Conservation (phyloP, 2,113 vertebrate genomes). For the Tiliqua scincoides region DNA sequence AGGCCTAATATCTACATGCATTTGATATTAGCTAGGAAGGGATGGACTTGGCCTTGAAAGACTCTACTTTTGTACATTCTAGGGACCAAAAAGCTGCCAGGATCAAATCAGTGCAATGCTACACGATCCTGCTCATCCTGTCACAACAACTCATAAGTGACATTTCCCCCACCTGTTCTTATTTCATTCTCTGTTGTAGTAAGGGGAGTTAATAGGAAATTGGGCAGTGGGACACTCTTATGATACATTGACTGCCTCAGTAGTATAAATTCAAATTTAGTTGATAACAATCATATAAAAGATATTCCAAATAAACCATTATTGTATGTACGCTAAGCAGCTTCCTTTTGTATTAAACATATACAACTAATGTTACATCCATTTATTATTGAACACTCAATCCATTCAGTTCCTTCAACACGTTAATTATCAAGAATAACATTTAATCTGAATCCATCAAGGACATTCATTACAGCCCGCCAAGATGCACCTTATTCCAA, state of each 20-base stretch:
- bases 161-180: neutral
- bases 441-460: neutral
- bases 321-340: too few relatives aligned
- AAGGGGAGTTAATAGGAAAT: too few relatives aligned
- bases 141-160: neutral
- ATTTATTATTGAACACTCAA: neutral
- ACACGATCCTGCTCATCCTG: too few relatives aligned
- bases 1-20: too few relatives aligned
- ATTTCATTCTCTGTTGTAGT: neutral
- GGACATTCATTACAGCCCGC: neutral
- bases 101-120: neutral
- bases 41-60: neutral
- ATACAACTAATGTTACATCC: neutral
- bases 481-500: neutral
- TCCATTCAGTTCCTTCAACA: neutral
- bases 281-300: too few relatives aligned
- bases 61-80: neutral
- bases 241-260: too few relatives aligned
- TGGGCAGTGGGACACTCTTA: too few relatives aligned
- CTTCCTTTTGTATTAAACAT: too few relatives aligned
- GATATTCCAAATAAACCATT: too few relatives aligned
- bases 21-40: too few relatives aligned
- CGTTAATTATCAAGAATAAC: neutral
- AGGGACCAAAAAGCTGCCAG: neutral
- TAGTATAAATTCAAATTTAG: too few relatives aligned